Evolutionary conservation across 2,797 vertebrate genomes (phyloP).

Genomic region (Discoglossus pictus): DNA sequence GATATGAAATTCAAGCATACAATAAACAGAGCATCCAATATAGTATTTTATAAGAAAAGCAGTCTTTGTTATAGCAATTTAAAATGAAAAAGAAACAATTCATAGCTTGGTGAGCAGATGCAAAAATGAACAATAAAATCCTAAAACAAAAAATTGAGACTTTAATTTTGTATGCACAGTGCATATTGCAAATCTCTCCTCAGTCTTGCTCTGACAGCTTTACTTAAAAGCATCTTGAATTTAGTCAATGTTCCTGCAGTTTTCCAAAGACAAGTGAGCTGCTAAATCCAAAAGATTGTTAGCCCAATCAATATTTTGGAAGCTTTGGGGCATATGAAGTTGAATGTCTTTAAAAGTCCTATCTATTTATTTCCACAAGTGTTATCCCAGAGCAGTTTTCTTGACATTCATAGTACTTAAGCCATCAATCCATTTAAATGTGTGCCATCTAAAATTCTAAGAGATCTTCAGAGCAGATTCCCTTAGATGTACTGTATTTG

Average conservation of each 20-base stretch:
- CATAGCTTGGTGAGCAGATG: constrained; percentile 23
- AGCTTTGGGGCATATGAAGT: constrained; percentile 48
- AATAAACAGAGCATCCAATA: neutral
- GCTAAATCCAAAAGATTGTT: constrained; percentile 35
- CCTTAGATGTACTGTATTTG: constrained; percentile 49
- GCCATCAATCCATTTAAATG: constrained; percentile 60
- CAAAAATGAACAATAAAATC: constrained; percentile 19
- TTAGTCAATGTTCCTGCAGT: constrained; percentile 36
- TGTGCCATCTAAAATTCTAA: constrained; percentile 54
- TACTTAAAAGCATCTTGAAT: constrained; percentile 56
- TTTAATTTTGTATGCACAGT: constrained; percentile 30
- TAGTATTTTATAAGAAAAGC: neutral
- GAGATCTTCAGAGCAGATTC: constrained; percentile 54
- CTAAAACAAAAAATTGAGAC: constrained; percentile 1
- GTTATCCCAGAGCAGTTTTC: constrained; percentile 56
- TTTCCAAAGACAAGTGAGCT: constrained; percentile 53
- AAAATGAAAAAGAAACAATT: constrained; percentile 23
- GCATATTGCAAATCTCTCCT: constrained; percentile 47
- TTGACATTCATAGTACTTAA: constrained; percentile 55
- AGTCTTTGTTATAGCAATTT: neutral
- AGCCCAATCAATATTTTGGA: constrained; percentile 49
- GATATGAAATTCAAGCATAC: neutral
- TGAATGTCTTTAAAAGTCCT: constrained; percentile 53
- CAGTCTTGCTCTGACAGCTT: constrained; percentile 50
- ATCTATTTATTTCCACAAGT: constrained; percentile 54